Base-by-base conservation (phyloP, 2,888 invertebrate species). In the Ichneumoninae sp. region DNA sequence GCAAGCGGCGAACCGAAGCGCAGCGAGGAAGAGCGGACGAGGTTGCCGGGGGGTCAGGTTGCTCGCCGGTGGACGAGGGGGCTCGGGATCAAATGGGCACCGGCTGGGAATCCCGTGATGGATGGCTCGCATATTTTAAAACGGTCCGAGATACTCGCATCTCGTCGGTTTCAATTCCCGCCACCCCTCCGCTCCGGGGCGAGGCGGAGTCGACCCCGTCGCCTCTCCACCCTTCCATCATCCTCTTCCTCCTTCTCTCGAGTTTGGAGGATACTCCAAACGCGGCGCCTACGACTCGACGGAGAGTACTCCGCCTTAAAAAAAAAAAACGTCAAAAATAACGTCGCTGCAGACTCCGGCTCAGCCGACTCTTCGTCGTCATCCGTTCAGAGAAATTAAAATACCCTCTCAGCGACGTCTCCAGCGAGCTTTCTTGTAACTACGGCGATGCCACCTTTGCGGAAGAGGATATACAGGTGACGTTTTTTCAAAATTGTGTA, bases 91-190 rank as follows among this genome's bases (percentile, higher is more conserved):
- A 88, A 88, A 87, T 88, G 85, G 86, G 81, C 69, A 85, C 82
- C 78, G 86, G 83, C 82, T 85, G 83, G 73, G 85, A 86, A 85
- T 87, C 82, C 81, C 82, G 85, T 87, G 86, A 87, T 86, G 84
- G 87, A 87, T 87, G 70, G 81, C 84, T 82, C 86, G 87, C 85
- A 87, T 87, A 87, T 87, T 87, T 87, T 86, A 86, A 87, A 87
- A 85, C 70, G 85, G 81, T 84, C 83, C 63, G 86, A 81, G 57
- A 68, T 79, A 66, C 69, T 66, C 76, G 78, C 83, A 79, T 81
- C 86, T 79, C 86, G 81, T 75, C 77, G 71, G 80, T 86, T 86
- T 86, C 87, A 85, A 86, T 86, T 85, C 83, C 69, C 79, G 54
- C 71, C 36, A 40, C 57, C 50, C 65, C 71, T 76, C 78, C 40